phyloP scores from a whole-genome alignment of 2,797 vertebrate genomes.

The Mastacembelus armatus region DNA sequence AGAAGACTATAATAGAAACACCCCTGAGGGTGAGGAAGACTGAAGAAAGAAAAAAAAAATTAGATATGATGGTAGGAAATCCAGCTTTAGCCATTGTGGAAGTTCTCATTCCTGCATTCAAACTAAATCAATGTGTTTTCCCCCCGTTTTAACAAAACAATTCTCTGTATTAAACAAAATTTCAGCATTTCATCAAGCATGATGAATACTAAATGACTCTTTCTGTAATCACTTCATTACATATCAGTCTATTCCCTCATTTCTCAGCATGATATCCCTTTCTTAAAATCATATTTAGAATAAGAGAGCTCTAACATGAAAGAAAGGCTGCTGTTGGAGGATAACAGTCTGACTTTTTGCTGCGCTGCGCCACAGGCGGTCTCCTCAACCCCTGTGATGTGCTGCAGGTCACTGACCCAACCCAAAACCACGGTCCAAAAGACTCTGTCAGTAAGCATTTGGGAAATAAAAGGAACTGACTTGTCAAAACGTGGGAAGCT shows the following conservation, averaged over 20 bases:
- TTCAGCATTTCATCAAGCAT: slow-evolving; percentile 18
- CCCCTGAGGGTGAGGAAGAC: slow-evolving; percentile 29
- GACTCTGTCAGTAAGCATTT: slow-evolving; percentile 66
- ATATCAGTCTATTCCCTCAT: neutral
- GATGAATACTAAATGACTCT: neutral
- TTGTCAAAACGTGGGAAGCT: slow-evolving; percentile 72
- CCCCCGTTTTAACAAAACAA: neutral
- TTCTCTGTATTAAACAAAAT: slow-evolving; percentile 12
- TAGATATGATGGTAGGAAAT: slow-evolving; percentile 44
- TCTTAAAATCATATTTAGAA: slow-evolving; percentile 20
- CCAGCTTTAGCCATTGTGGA: slow-evolving; percentile 36
- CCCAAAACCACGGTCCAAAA: slow-evolving; percentile 47
- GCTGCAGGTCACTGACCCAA: slow-evolving; percentile 45
- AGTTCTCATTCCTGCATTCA: slow-evolving; percentile 48
- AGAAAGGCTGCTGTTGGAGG: slow-evolving; percentile 19
- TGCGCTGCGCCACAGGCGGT: slow-evolving; percentile 31
- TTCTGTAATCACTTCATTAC: slow-evolving; percentile 2
- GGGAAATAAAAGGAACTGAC: slow-evolving; percentile 65
- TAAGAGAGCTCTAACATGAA: slow-evolving; percentile 15
- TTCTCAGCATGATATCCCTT: slow-evolving; percentile 14
- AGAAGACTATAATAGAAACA: slow-evolving; percentile 55
- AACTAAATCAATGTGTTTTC: too few species aligned
- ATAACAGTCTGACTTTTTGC: slow-evolving; percentile 44
- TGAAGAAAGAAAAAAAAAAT: slow-evolving; percentile 35
- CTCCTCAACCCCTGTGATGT: slow-evolving; percentile 53